Evolutionary conservation across 1,140 invertebrate species (phyloP).

Genomic region (Drosophila bipectinata): DNA sequence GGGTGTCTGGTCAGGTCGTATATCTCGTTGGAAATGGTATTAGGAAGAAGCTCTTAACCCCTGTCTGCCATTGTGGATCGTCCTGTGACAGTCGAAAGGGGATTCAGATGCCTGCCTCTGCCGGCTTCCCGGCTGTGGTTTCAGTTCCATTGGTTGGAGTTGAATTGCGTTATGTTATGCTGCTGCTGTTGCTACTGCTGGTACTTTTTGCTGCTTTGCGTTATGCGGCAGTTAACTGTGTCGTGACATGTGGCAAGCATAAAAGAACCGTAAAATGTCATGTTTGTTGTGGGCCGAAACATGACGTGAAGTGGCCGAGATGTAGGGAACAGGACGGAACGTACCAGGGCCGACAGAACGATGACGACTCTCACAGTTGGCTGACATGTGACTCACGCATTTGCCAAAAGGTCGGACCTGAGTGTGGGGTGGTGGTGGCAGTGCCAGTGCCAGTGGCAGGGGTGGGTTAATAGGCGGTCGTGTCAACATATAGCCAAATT

Average conservation of each 20-base stretch:
- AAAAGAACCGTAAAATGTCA: constrained; percentile 81
- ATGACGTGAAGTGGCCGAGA: constrained; percentile 71
- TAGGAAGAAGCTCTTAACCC: constrained; percentile 57
- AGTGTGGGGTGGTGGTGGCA: constrained; percentile 2
- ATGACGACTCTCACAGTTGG: constrained; percentile 47
- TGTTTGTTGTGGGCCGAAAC: constrained; percentile 77
- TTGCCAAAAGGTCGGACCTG: constrained; percentile 26
- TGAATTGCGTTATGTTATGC: constrained; percentile 27
- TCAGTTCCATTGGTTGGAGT: constrained; percentile 1
- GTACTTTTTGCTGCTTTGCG: constrained; percentile 34
- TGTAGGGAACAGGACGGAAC: constrained; percentile 10
- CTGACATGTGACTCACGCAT: constrained; percentile 57
- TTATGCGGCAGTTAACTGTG: constrained; percentile 74
- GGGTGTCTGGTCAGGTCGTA: constrained; percentile 29
- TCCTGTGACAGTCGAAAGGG: constrained; percentile 9
- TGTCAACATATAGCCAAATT: constrained; percentile 76
- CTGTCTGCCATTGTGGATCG: constrained; percentile 14
- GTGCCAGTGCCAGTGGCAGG: neutral
- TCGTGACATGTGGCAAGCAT: constrained; percentile 80
- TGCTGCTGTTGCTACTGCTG: neutral
- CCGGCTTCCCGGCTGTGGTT: neutral
- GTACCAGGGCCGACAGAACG: constrained; percentile 13
- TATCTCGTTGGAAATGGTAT: constrained; percentile 38
- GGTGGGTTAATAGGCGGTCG: constrained; percentile 36
- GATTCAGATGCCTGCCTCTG: constrained; percentile 5